Conservation (phyloP, 92 coral and sea anemone species). For the Porites divaricata region DNA sequence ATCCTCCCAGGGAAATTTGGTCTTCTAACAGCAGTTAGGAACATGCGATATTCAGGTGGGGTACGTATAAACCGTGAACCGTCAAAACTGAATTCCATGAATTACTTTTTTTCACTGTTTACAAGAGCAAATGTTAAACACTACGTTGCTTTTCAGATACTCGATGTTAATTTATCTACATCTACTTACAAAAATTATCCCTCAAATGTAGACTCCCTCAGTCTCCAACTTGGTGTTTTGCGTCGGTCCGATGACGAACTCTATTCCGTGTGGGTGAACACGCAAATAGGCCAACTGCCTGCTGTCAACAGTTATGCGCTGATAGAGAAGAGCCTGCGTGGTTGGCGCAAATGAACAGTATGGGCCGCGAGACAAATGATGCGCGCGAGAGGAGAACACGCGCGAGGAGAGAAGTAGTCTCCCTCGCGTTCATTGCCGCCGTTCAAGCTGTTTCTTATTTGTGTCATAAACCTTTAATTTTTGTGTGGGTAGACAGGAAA, state of each 20-base stretch:
- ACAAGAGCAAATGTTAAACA: not conserved
- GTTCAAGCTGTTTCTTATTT: too few relatives aligned
- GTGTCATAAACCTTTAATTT: too few relatives aligned
- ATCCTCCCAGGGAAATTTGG: not conserved
- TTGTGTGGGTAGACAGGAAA: too few relatives aligned
- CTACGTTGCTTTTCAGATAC: not conserved
- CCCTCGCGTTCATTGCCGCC: too few relatives aligned
- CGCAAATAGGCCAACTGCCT: not conserved
- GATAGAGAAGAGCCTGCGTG: too few relatives aligned
- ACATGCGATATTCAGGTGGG: not conserved
- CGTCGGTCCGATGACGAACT: not conserved
- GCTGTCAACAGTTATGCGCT: not conserved
- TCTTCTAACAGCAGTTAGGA: not conserved
- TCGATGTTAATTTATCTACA: not conserved
- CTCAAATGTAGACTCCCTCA: not conserved
- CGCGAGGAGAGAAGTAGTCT: too few relatives aligned
- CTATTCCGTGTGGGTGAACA: constrained; percentile 18
- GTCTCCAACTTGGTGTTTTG: too few relatives aligned
- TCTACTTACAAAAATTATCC: constrained; percentile 16
- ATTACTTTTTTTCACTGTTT: not conserved
- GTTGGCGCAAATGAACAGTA: too few relatives aligned
- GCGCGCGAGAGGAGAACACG: too few relatives aligned
- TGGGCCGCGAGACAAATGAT: too few relatives aligned
- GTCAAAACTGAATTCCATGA: not conserved
- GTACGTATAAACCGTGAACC: not conserved